Evolutionary conservation across 2,888 invertebrate genomes (phyloP).

Genomic region (Caenorhabditis sp.): DNA sequence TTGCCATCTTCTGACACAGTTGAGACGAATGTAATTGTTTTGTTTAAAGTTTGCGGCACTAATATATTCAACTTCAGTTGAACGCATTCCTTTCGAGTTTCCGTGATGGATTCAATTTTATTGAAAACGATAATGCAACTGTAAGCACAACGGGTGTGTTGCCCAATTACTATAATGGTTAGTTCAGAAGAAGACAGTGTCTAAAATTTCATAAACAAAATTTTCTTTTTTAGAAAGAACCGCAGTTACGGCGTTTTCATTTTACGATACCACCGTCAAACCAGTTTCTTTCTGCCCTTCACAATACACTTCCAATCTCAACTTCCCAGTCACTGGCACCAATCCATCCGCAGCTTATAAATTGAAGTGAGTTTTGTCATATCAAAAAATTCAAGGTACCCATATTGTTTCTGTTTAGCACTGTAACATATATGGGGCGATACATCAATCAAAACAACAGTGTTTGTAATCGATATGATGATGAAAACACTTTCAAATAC

Average conservation of each 20-base stretch:
- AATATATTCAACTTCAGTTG: slow-evolving; percentile 20
- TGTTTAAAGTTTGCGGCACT: neutral
- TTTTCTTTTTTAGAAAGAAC: slow-evolving; percentile 33
- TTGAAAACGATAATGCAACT: slow-evolving; percentile 25
- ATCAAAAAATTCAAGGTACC: too few species aligned
- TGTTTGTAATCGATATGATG: slow-evolving; percentile 23
- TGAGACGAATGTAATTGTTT: slow-evolving; percentile 1
- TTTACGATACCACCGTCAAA: slow-evolving; percentile 6
- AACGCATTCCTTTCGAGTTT: slow-evolving; percentile 4
- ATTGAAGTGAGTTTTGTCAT: slow-evolving; percentile 24
- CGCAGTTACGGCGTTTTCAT: slow-evolving; percentile 22
- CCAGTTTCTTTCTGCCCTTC: slow-evolving; percentile 41
- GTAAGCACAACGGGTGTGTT: slow-evolving; percentile 1
- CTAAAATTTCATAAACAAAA: too few species aligned
- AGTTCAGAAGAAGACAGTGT: too few species aligned
- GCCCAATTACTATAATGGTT: slow-evolving; percentile 37
- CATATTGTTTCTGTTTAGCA: slow-evolving; percentile 18
- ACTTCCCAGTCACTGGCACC: neutral
- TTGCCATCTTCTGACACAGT: neutral
- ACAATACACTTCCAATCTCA: slow-evolving; percentile 8
- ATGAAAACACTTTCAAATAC: slow-evolving; percentile 23
- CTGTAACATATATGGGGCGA: slow-evolving; percentile 1
- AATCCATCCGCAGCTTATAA: neutral
- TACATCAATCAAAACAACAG: slow-evolving; percentile 34
- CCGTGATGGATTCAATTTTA: slow-evolving; percentile 35